Conservation (phyloP, 2,113 vertebrate species). For the Tetrax tetrax region DNA sequence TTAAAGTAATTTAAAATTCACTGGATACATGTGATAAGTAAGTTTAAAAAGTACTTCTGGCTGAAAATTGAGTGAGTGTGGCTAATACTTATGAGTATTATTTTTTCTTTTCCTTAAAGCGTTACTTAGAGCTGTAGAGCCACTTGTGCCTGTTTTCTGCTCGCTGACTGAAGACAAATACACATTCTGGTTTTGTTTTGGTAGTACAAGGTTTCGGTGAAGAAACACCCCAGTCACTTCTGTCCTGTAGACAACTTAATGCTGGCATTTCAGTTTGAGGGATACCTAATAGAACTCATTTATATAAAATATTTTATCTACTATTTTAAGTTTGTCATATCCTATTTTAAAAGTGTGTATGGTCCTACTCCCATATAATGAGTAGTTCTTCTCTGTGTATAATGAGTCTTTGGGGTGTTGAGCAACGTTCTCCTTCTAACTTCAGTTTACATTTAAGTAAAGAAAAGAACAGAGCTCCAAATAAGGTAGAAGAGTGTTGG, state of each 20-base stretch:
- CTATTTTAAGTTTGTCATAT: background rate
- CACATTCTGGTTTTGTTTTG: background rate
- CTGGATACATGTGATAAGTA: background rate
- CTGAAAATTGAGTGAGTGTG: background rate
- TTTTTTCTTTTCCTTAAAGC: background rate
- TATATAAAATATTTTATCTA: background rate
- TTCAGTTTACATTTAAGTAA: background rate
- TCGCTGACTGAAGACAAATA: background rate
- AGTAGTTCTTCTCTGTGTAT: background rate
- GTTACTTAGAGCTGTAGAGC: background rate
- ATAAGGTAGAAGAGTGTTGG: background rate
- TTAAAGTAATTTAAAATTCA: background rate
- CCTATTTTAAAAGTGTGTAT: background rate
- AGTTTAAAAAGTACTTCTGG: background rate
- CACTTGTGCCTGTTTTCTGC: background rate
- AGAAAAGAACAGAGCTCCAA: background rate
- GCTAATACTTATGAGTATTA: background rate
- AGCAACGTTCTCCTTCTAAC: background rate
- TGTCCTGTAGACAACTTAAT: background rate
- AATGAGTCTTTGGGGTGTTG: background rate
- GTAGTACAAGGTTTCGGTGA: background rate
- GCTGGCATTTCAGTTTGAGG: background rate
- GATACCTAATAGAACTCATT: background rate
- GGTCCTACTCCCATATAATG: fast-evolving
- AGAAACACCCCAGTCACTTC: background rate